A percentile compares a stretch with the other conserved stretches of the same genome.
Conservation (phyloP, 2,888 invertebrate genomes). For the Cataglyphis cursor region DNA sequence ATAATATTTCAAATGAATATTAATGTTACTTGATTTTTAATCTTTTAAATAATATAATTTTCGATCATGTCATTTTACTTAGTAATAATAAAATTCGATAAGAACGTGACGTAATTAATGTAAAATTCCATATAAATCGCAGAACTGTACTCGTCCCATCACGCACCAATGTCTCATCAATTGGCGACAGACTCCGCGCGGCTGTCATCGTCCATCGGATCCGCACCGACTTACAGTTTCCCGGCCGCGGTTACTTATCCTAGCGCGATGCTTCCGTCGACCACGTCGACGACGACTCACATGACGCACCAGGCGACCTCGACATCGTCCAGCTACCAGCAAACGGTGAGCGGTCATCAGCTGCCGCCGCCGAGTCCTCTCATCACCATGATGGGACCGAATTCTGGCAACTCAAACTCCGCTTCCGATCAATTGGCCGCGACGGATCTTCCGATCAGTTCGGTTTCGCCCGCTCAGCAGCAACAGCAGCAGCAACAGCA, state of each 20-base stretch:
- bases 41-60: too few relatives aligned
- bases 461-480: conserved; percentile 80
- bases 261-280: conserved; percentile 81
- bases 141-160: conserved; percentile 86
- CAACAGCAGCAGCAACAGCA: conserved; percentile 72
- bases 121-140: conserved; percentile 70
- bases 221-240: conserved; percentile 84
- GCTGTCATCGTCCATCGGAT: conserved; percentile 85
- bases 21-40: too few relatives aligned
- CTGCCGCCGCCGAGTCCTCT: conserved; percentile 87
- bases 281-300: conserved; percentile 88
- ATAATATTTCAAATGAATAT: too few relatives aligned
- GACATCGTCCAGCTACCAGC: conserved; percentile 88
- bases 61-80: background rate
- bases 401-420: conserved; percentile 85
- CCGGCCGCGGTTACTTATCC: conserved; percentile 87
- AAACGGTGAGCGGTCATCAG: conserved; percentile 77
- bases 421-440: conserved; percentile 79
- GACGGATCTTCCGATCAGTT: conserved; percentile 79
- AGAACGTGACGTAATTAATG: background rate
- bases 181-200: conserved; percentile 83
- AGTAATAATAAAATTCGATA: background rate
- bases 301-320: conserved; percentile 86
- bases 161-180: conserved; percentile 82
- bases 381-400: conserved; percentile 87